Evolutionary conservation across 2,797 vertebrate genomes (phyloP), one percentile per base, ranked within the genome.

Genomic region (Lagocephalus sceleratus): DNA sequence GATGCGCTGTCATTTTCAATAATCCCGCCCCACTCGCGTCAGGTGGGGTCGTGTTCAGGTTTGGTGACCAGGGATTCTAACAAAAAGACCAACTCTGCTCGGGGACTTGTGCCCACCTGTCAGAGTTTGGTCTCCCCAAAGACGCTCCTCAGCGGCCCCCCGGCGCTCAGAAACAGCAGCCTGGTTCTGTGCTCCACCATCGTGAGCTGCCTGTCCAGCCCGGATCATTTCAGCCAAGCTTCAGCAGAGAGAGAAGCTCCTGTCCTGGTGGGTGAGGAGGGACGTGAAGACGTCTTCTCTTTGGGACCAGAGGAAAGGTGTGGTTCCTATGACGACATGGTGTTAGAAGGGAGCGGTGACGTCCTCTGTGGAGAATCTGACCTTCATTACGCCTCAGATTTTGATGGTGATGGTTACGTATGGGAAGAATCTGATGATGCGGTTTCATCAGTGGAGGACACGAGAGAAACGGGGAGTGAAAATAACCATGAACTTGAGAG

Each of bases 131-230:
- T 83, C n/a, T 72, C 82, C 26, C 71, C 82, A 10, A 79, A 49
- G 49, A 86, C 80, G 1, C 48, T 91, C 25, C 84, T 91, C 23
- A 76, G 68, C 19, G 69, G 2, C 38, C 47, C 46, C 21, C 68
- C 71, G 22, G 20, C 47, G 1, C n/a, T 17, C 14, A 63, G 19
- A 4, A 55, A 48, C 23, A 55, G 74, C 6, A 68, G 16, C 40
- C 77, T 91, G 16, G 78, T 94, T 57, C 86, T 93, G 10, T 85
- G 93, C 52, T 87, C 93, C 11, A 93, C 92, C 0, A 92, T 90
- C 10, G 20, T 94, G 51, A 73, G 84, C 62, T 82, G 84, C n/a
- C 57, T 92, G 19, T 88, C 81, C 53, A 56, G 73, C 17, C 40
- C 71, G 19, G 89, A 88, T 58, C 75, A 42, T 3, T 58, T 19